Conservation (phyloP, 2,888 invertebrate species). For the Nomada lathburiana region DNA sequence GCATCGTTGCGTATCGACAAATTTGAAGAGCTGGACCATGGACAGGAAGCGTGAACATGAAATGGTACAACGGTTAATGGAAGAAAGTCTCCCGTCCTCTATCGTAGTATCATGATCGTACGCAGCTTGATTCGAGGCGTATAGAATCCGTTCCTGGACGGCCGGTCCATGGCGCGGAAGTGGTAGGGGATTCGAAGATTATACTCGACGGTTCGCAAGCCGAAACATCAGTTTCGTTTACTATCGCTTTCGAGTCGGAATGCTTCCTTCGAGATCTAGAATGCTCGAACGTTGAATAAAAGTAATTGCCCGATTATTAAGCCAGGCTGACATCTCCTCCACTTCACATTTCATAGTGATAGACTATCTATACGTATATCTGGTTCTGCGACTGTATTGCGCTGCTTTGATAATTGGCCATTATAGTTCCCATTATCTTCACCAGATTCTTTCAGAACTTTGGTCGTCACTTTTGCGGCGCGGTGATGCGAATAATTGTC, state of each 20-base stretch:
- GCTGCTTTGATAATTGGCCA: too few relatives aligned
- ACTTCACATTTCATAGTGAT: too few relatives aligned
- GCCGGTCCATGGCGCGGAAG: constrained; percentile 63
- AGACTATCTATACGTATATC: too few relatives aligned
- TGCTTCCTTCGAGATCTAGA: constrained; percentile 34
- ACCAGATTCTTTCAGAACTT: too few relatives aligned
- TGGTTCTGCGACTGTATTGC: too few relatives aligned
- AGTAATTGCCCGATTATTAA: background rate
- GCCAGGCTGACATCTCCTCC: too few relatives aligned
- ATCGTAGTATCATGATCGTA: background rate
- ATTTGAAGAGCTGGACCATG: background rate
- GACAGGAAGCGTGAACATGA: background rate
- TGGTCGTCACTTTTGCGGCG: too few relatives aligned
- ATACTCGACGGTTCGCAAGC: constrained; percentile 71
- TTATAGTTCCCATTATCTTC: too few relatives aligned
- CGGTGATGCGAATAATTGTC: too few relatives aligned
- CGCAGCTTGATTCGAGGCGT: background rate
- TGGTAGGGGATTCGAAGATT: constrained; percentile 78
- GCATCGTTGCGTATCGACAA: background rate
- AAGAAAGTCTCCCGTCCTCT: background rate
- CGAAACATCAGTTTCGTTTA: constrained; percentile 76
- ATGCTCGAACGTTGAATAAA: constrained; percentile 17
- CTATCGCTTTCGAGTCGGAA: constrained; percentile 59
- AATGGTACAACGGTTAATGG: background rate
- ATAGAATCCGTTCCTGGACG: constrained; percentile 52